Conservation (phyloP, 2,113 vertebrate species). For the Pomatorhinus ruficollis region DNA sequence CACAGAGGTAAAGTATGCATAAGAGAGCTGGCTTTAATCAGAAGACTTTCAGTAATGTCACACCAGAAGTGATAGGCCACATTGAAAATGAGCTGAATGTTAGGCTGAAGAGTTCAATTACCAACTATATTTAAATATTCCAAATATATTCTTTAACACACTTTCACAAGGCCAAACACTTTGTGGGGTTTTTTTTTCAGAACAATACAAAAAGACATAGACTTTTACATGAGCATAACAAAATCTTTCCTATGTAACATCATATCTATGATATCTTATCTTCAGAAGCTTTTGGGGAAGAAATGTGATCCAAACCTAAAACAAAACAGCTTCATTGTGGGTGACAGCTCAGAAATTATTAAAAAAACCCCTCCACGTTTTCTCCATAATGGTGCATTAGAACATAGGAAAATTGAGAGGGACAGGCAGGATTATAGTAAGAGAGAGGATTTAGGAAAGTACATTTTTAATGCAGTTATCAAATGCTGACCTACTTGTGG, state of each 20-base stretch:
- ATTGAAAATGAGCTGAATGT: slow-evolving; percentile 7
- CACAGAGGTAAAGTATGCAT: slow-evolving; percentile 71
- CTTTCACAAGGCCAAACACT: neutral
- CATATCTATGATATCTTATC: neutral
- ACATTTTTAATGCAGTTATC: slow-evolving; percentile 47
- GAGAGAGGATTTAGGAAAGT: slow-evolving; percentile 34
- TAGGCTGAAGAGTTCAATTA: slow-evolving; percentile 31
- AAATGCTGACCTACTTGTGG: slow-evolving; percentile 56
- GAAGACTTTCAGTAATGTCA: slow-evolving; percentile 41
- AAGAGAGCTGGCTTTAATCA: slow-evolving; percentile 63
- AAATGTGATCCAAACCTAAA: neutral
- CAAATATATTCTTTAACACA: neutral
- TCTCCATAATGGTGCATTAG: neutral
- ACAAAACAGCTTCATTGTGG: neutral
- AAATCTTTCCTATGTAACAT: neutral
- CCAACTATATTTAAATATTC: neutral
- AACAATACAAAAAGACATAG: neutral
- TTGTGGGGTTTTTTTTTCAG: neutral
- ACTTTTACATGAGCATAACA: neutral
- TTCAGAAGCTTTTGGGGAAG: neutral
- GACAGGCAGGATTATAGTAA: neutral
- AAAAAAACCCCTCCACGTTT: neutral
- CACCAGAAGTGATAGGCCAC: slow-evolving; percentile 27
- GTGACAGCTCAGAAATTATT: neutral
- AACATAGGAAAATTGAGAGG: slow-evolving; percentile 18